phyloP scores from a whole-genome alignment of 2,888 invertebrate species.

The Cantharis rufa region DNA sequence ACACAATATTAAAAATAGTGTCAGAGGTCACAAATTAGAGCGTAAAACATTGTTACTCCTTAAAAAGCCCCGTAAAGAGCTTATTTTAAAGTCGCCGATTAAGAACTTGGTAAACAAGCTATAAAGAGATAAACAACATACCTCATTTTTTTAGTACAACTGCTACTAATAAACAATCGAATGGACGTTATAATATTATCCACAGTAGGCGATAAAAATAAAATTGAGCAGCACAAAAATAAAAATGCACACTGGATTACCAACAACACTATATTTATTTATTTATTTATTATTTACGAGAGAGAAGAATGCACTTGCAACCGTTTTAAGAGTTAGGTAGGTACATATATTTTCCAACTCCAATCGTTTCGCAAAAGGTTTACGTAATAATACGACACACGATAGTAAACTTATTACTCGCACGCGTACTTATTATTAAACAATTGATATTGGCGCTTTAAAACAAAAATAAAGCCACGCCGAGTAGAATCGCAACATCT shows the following conservation, averaged over 20 bases:
- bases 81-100: not conserved
- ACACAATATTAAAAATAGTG: slow-evolving; percentile 11
- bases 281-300: not conserved
- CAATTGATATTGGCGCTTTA: not conserved
- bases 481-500: slow-evolving; percentile 6
- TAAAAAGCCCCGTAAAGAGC: slow-evolving; percentile 1
- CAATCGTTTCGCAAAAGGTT: not conserved
- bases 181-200: not conserved
- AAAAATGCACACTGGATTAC: not conserved
- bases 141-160: not conserved
- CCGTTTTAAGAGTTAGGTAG: not conserved
- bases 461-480: slow-evolving; percentile 12
- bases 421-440: not conserved
- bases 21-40: slow-evolving; percentile 9
- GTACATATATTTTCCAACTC: not conserved
- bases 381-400: not conserved
- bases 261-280: not conserved
- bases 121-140: not conserved
- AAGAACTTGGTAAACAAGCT: not conserved
- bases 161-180: not conserved
- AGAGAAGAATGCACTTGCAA: not conserved
- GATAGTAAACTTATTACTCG: not conserved
- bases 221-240: not conserved
- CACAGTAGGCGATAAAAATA: not conserved
- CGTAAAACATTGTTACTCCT: not conserved